Evolutionary conservation across 2,888 invertebrate species (phyloP).

Genomic region (Blastobasis lacticolella): DNA sequence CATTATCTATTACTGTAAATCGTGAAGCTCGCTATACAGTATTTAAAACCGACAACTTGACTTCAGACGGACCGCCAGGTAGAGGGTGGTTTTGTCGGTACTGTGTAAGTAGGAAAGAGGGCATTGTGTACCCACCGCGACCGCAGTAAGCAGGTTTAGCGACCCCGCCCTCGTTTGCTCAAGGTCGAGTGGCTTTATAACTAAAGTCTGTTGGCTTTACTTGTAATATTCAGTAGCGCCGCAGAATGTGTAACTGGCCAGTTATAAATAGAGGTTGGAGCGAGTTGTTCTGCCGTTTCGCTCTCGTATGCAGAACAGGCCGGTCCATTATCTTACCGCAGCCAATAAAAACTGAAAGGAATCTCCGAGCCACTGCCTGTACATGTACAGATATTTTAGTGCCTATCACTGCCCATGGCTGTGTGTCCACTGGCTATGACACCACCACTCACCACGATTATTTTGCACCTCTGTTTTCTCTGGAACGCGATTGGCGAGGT

Average conservation of each 20-base stretch:
- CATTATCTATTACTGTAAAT: too few relatives aligned
- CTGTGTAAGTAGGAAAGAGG: neutral
- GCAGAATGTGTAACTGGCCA: constrained; percentile 44
- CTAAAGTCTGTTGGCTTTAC: constrained; percentile 46
- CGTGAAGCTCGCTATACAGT: too few relatives aligned
- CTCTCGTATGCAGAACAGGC: constrained; percentile 55
- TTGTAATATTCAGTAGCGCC: constrained; percentile 61
- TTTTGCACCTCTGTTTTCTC: too few relatives aligned
- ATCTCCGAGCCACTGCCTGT: constrained; percentile 37
- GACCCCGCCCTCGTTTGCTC: constrained; percentile 26
- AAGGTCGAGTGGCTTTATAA: constrained; percentile 40
- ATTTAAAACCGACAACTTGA: too few relatives aligned
- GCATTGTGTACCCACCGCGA: neutral
- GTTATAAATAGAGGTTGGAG: constrained; percentile 63
- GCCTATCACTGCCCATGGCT: neutral
- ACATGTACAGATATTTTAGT: constrained; percentile 23
- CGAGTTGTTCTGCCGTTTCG: constrained; percentile 43
- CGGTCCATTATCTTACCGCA: constrained; percentile 62
- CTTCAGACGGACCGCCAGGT: neutral
- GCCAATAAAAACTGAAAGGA: constrained; percentile 66
- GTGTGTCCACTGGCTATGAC: too few relatives aligned
- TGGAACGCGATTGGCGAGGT: too few relatives aligned
- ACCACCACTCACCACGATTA: too few relatives aligned
- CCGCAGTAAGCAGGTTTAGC: constrained; percentile 18
- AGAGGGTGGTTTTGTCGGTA: neutral